These are phyloP conservation scores for Beaufortia kweichowensis DNA, from an alignment of 2,113 vertebrate genomes.

Conservation along the genomic window DNA sequence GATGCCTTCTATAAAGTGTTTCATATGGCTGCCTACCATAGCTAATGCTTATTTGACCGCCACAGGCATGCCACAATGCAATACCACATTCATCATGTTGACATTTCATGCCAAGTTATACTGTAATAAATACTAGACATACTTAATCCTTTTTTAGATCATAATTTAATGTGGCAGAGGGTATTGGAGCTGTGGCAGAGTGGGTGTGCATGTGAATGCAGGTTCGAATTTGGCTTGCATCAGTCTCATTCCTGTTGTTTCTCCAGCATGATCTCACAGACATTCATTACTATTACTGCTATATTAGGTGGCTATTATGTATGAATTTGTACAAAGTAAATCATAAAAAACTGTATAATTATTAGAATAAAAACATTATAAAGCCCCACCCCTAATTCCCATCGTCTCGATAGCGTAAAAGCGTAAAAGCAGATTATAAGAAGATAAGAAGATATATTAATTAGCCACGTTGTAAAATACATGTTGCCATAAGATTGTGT, in stretches of 20 bases:
- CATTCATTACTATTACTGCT: no score
- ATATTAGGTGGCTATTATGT: no score
- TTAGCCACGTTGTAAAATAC: no score
- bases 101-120: conserved; percentile 27
- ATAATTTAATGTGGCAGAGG: background rate
- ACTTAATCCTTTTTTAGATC: conserved; percentile 4
- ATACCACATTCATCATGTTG: conserved; percentile 22
- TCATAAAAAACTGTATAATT: no score
- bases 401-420: no score
- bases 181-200: background rate
- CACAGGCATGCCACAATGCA: conserved; percentile 9
- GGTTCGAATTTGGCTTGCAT: background rate
- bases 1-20: conserved; percentile 19
- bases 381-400: no score
- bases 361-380: no score
- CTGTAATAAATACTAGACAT: conserved; percentile 1
- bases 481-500: no score
- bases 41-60: conserved; percentile 24
- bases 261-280: no score
- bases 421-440: no score
- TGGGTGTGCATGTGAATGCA: background rate
- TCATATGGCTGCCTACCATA: conserved; percentile 22
- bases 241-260: background rate
- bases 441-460: no score
- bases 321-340: no score